Percentiles rank a stretch among this genome's conserved stretches.
Evolutionary conservation across 1,140 invertebrate species (phyloP).

Genomic region (Drosophila persimilis): DNA sequence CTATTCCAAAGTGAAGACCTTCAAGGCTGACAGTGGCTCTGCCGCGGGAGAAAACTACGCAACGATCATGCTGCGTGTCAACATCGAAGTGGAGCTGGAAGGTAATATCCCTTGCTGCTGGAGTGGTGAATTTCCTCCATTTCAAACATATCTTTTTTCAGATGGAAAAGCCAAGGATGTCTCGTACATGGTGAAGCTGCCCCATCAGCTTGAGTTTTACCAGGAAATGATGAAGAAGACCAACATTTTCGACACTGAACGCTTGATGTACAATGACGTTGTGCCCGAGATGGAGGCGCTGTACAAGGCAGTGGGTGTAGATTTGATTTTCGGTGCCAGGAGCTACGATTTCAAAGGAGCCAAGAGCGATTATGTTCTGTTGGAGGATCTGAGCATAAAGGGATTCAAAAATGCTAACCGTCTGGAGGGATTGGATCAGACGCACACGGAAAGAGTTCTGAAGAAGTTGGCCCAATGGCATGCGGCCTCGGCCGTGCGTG

Average conservation of each 20-base stretch:
- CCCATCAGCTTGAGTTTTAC: constrained; percentile 34
- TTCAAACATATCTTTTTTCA: constrained; percentile 4
- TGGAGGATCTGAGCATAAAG: constrained; percentile 84
- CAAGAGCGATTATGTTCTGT: constrained; percentile 70
- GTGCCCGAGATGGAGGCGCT: constrained; percentile 70
- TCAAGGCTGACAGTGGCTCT: constrained; percentile 40
- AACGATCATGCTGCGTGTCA: constrained; percentile 49
- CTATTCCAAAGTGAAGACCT: constrained; percentile 55
- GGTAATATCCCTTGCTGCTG: constrained; percentile 18
- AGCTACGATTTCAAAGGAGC: constrained; percentile 50
- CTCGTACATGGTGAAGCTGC: constrained; percentile 62
- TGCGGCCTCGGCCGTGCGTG: constrained; percentile 81
- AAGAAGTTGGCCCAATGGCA: constrained; percentile 85
- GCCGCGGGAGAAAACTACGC: constrained; percentile 67
- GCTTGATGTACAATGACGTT: constrained; percentile 46
- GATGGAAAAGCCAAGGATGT: constrained; percentile 53
- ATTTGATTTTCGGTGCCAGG: constrained; percentile 54
- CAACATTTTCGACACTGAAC: constrained; percentile 56
- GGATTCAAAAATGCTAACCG: constrained; percentile 84
- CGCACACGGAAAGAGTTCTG: constrained; percentile 83
- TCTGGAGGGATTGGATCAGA: constrained; percentile 83
- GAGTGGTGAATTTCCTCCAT: not conserved
- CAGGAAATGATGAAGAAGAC: constrained; percentile 35
- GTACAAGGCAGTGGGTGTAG: constrained; percentile 68
- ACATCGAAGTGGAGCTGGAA: constrained; percentile 56